Conservation (phyloP, 2,888 invertebrate species). For the Nemotelus pantherinus region DNA sequence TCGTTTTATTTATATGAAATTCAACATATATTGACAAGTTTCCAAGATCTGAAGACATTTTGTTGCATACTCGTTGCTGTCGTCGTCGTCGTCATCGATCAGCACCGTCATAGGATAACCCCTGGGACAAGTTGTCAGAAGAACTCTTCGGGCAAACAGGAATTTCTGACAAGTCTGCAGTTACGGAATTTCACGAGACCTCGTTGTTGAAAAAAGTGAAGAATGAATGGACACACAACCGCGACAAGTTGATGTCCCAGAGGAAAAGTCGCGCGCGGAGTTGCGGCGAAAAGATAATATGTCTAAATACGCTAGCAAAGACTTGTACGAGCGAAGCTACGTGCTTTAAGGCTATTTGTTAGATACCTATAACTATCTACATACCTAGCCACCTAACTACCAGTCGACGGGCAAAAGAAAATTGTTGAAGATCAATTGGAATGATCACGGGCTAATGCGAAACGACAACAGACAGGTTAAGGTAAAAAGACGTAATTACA, state of each 20-base stretch:
- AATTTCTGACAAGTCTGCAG: constrained; percentile 22
- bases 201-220: not conserved
- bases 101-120: not conserved
- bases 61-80: not conserved
- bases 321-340: not conserved
- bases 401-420: not conserved
- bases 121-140: constrained; percentile 19
- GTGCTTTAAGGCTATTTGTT: not conserved
- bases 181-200: constrained; percentile 2
- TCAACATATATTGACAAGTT: constrained; percentile 15
- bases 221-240: not conserved
- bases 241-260: not conserved
- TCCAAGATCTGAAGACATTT: constrained; percentile 5
- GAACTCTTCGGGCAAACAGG: constrained; percentile 24
- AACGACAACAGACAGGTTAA: constrained; percentile 11
- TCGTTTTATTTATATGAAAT: constrained; percentile 22
- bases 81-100: not conserved
- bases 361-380: not conserved
- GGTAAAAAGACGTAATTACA: constrained; percentile 22
- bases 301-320: not conserved
- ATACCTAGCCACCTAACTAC: not conserved
- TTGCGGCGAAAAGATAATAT: not conserved
- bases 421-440: constrained; percentile 13
- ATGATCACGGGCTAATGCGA: constrained; percentile 11
- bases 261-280: not conserved